Base-by-base conservation (phyloP, 2,888 invertebrate species). In the Cremastinae sp. region DNA sequence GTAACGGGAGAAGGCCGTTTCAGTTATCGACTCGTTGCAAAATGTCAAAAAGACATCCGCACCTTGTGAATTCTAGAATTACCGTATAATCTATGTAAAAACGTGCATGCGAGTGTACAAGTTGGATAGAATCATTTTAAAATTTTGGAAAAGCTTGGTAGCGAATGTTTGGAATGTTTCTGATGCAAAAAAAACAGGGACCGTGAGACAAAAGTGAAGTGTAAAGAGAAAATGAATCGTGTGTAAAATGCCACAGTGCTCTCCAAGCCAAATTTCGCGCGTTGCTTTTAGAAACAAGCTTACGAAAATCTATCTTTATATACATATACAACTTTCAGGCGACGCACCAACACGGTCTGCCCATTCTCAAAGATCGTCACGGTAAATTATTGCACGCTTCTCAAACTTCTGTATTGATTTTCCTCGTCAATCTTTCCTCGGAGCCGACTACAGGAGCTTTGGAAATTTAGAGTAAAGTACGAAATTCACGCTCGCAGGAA, bases 261-360 rank as follows among this genome's bases (percentile, higher is more conserved):
- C 69, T 68, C 56, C 20, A 61, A 75, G 70, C 53, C 43, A 68
- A 64, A 54, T 28, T 76, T 68, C 34, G 59, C 69, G 69, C 64
- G 47, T 64, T 59, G 47, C 66, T 68, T 65, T 68, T 68, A 34
- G 64, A 49, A 77, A 69, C 47, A 77, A 73, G 76, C 59, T 73
- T 69, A 69, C 43, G 59, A 9, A 61, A 34, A 38, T 61, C 20
- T 70, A 59, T 10, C 9, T 14, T 65, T 69, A 14, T 54, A 54
- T 64, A 43, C 70, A 74, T 74, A 49, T 77, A 77, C 76, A 77
- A 70, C 73, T 64, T 69, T 69, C 64, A 69, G 58, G 73, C 53
- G 59, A 18, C 59, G 20, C 58, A 38, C n/a, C 41, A 47, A 10
- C 22, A 28, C 9, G 9, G 36, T 18, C 10, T 8, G 16, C 38